Evolutionary conservation across 1,140 invertebrate species (phyloP).

Genomic region (Archegozetes longisetosus): DNA sequence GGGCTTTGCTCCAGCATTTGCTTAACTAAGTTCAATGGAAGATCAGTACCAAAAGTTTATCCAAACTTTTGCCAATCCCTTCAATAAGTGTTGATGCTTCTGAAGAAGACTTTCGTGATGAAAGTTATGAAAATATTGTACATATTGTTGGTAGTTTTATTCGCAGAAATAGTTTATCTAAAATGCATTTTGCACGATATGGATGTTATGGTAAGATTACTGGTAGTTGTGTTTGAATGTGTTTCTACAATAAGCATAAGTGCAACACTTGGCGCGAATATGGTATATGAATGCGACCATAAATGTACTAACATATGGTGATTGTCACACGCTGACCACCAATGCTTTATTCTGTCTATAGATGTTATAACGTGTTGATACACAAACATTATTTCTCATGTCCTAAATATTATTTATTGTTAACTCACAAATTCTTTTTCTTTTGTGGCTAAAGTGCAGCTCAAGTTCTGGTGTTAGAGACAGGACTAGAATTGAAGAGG

Average conservation of each 20-base stretch:
- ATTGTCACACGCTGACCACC: not conserved
- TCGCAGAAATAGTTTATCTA: not conserved
- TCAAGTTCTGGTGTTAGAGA: not conserved
- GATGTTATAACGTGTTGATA: not conserved
- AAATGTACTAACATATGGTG: not conserved
- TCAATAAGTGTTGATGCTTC: no score
- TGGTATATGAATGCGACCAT: not conserved
- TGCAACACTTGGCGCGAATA: not conserved
- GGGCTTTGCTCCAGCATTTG: no score
- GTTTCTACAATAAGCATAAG: no score
- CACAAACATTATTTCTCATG: not conserved
- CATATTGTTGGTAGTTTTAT: not conserved
- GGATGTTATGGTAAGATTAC: not conserved
- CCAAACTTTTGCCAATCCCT: no score
- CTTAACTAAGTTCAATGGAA: no score
- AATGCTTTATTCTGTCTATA: not conserved
- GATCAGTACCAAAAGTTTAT: no score
- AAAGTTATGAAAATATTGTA: not conserved
- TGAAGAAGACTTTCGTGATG: not conserved
- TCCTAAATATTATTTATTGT: not conserved
- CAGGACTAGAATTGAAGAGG: not conserved
- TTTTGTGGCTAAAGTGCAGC: not conserved
- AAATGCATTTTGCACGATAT: not conserved
- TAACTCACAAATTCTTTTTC: not conserved
- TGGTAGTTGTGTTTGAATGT: no score